Conservation (phyloP, 1,140 invertebrate species). For the Drosophila sproati region DNA sequence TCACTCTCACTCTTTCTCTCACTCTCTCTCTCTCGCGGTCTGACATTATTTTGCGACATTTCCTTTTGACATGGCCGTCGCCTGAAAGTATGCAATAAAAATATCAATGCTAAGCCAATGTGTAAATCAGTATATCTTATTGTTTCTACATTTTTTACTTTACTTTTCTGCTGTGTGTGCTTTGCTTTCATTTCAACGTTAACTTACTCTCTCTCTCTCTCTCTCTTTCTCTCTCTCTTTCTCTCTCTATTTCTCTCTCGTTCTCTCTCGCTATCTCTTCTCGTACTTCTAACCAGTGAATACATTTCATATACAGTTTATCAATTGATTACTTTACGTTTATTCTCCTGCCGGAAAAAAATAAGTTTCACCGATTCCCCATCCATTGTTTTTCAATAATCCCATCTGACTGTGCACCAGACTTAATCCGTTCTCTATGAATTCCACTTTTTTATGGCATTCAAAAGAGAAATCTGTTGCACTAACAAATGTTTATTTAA, state of each 20-base stretch:
- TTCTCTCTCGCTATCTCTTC: not conserved
- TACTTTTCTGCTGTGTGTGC: not conserved
- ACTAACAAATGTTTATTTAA: not conserved
- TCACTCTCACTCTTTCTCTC: not conserved
- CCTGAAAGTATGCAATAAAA: slow-evolving; percentile 77
- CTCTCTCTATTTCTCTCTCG: not conserved
- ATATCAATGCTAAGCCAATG: slow-evolving; percentile 76
- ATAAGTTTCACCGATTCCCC: not conserved
- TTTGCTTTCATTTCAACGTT: not conserved
- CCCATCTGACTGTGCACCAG: slow-evolving; percentile 1
- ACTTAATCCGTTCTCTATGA: not conserved
- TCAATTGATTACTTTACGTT: slow-evolving; percentile 40
- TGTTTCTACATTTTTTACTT: slow-evolving; percentile 67
- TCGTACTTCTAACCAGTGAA: not conserved
- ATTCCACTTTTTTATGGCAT: not conserved
- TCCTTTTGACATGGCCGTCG: slow-evolving; percentile 48
- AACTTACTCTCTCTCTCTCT: slow-evolving; percentile 3
- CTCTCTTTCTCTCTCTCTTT: not conserved
- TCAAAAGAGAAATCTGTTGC: not conserved
- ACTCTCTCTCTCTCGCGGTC: slow-evolving; percentile 1
- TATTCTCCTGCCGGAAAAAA: not conserved
- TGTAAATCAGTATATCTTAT: slow-evolving; percentile 80
- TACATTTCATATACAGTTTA: slow-evolving; percentile 31
- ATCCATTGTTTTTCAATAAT: not conserved
- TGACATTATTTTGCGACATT: slow-evolving; percentile 81